A percentile compares a stretch with the other conserved stretches of the same genome.
phyloP scores from a whole-genome alignment of 23 tunicate species.

The Trididemnum miniatum region DNA sequence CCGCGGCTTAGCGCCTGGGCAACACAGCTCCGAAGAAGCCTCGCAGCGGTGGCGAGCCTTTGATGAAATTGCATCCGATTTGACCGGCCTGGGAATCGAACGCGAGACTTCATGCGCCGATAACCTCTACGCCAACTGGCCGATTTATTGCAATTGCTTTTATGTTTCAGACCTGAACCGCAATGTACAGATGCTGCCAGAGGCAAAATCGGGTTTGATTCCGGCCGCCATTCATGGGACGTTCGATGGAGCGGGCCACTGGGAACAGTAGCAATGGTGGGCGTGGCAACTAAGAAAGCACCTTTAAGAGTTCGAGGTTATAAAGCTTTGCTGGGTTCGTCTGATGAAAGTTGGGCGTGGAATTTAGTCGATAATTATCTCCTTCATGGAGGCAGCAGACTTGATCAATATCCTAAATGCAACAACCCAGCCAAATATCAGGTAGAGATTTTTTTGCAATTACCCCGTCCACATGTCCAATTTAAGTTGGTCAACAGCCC shows the following conservation, averaged over 20 bases:
- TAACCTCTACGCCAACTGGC: too few species aligned
- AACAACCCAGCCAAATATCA: constrained; percentile 74
- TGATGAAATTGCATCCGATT: too few species aligned
- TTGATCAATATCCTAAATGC: constrained; percentile 64
- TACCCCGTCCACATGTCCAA: too few species aligned
- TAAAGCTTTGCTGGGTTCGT: constrained; percentile 61
- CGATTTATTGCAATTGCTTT: neutral
- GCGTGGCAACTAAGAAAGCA: constrained; percentile 77
- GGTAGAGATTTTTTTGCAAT: too few species aligned
- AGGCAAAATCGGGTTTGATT: constrained; percentile 70
- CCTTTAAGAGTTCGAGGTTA: constrained; percentile 61
- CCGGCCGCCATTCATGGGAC: constrained; percentile 85
- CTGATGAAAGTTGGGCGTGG: constrained; percentile 90
- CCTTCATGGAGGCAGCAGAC: constrained; percentile 58
- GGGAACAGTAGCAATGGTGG: constrained; percentile 88
- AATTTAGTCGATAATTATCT: constrained; percentile 80
- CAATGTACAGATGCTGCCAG: constrained; percentile 82
- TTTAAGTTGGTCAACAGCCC: too few species aligned
- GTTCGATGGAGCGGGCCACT: constrained; percentile 73
- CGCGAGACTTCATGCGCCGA: too few species aligned
- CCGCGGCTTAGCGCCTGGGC: too few species aligned
- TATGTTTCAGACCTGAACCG: constrained; percentile 63
- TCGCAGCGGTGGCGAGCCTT: too few species aligned
- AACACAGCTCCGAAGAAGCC: too few species aligned
- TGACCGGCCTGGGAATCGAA: too few species aligned